Conservation (phyloP, 2,888 invertebrate genomes). For the Lasioglossum lativentre region DNA sequence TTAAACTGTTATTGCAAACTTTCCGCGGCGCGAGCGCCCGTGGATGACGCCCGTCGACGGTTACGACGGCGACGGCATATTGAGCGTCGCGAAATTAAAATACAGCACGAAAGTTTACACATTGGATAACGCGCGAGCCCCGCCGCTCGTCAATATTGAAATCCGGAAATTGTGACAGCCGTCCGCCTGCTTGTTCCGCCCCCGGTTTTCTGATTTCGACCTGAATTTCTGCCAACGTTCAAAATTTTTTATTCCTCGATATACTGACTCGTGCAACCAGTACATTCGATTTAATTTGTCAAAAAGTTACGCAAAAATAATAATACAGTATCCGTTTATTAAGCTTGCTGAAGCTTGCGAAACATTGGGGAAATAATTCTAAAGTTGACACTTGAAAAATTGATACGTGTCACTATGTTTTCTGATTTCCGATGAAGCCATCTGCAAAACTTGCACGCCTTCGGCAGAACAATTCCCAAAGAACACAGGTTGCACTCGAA, state of each 20-base stretch:
- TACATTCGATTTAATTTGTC: not conserved
- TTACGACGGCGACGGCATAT: constrained; percentile 68
- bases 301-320: not conserved
- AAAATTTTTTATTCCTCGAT: not conserved
- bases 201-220: constrained; percentile 45
- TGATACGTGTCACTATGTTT: too few species aligned
- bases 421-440: not conserved
- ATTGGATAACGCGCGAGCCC: constrained; percentile 75
- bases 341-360: too few species aligned
- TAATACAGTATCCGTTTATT: too few species aligned
- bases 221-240: constrained; percentile 46
- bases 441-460: not conserved
- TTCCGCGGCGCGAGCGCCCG: constrained; percentile 61
- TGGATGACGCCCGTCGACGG: constrained; percentile 40
- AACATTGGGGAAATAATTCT: too few species aligned
- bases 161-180: constrained; percentile 75
- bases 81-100: constrained; percentile 80
- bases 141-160: constrained; percentile 78
- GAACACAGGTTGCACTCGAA: not conserved
- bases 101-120: constrained; percentile 80
- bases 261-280: not conserved
- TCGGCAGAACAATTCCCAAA: not conserved
- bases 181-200: constrained; percentile 55
- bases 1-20: constrained; percentile 82
- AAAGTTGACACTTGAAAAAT: too few species aligned